Evolutionary conservation across 2,113 vertebrate species (phyloP), one percentile per base, ranked within the genome.

Genomic region (Pseudopipra pipra): DNA sequence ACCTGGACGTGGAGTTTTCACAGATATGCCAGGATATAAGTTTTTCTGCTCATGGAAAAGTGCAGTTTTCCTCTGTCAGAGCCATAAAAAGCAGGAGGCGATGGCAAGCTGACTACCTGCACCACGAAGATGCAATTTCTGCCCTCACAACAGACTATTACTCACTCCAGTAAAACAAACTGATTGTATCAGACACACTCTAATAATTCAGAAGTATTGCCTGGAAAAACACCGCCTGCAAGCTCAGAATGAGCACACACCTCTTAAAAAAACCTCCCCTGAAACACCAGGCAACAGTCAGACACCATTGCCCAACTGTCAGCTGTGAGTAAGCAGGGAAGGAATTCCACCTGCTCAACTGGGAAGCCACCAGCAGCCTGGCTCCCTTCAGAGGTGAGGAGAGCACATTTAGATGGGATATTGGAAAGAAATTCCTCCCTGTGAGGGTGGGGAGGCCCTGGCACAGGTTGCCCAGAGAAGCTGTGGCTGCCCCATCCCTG

Each of bases 221-320:
- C 65, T 95, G 88, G 83, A 93, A 96, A 97, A 95, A 94, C 39
- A 95, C 8, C 0, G 68, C 90, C 92, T 86, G 93, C 37, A 35
- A 96, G 89, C 83, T 66, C 3, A 6, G 70, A 18, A 20, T 21
- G 88, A 95, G 79, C 92, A 95, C 86, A 92, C 90, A 89, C 76
- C 95, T 97, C 51, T 62, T 86, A 74, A 67, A 81, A 96, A 95
- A 91, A 67, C 86, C 88, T 93, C 33, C 85, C 75, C 84, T 55
- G 47, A 8, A 35, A 46, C 35, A 51, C 23, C 12, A 10, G 56
- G 66, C 76, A 63, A 11, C 6, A 12, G 0, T 22, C 65, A 70
- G 55, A 8, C 47, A 24, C 3, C 39, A 1, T 43, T 87, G 95
- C 71, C 35, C 14, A 85, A 85, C 39, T 0, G 20, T 25, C n/a